Evolutionary conservation across 2,797 vertebrate genomes (phyloP).

Genomic region (Smutsia temminckii): DNA sequence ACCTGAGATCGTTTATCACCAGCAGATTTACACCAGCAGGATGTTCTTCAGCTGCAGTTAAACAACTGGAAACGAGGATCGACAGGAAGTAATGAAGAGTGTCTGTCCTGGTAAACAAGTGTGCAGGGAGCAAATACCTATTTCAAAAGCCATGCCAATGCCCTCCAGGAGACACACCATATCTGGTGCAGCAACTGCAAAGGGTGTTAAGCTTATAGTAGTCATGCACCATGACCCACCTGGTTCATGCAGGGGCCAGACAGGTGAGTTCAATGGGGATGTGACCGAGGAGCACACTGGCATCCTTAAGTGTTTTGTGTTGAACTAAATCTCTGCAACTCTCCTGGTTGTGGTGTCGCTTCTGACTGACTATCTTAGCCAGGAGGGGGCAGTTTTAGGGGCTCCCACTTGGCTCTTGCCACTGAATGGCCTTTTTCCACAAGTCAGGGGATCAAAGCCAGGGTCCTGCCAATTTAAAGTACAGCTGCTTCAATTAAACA

Average conservation of each 20-base stretch:
- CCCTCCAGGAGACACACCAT: neutral
- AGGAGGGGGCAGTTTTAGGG: neutral
- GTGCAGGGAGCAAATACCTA: neutral
- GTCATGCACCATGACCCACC: rapidly evolving
- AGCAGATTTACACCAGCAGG: rapidly evolving
- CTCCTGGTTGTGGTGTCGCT: neutral
- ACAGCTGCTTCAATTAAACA: neutral
- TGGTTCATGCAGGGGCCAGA: neutral
- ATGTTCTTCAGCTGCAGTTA: neutral
- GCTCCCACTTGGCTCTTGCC: neutral
- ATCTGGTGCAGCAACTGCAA: neutral
- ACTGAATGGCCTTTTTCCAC: neutral
- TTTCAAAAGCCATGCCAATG: rapidly evolving
- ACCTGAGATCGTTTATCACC: no score
- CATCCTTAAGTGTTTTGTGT: no score
- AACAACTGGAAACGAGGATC: neutral
- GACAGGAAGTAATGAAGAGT: neutral
- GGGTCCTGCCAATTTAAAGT: neutral
- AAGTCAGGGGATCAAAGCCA: neutral
- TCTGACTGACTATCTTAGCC: neutral
- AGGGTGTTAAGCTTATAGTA: rapidly evolving
- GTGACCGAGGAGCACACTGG: rapidly evolving
- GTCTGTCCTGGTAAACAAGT: neutral
- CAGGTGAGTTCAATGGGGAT: neutral
- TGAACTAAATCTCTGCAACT: no score